Percentiles rank a stretch among this genome's conserved stretches.
These are phyloP conservation scores for Torymus tubicola DNA, from an alignment of 2,888 invertebrate species.

Conservation along the genomic window DNA sequence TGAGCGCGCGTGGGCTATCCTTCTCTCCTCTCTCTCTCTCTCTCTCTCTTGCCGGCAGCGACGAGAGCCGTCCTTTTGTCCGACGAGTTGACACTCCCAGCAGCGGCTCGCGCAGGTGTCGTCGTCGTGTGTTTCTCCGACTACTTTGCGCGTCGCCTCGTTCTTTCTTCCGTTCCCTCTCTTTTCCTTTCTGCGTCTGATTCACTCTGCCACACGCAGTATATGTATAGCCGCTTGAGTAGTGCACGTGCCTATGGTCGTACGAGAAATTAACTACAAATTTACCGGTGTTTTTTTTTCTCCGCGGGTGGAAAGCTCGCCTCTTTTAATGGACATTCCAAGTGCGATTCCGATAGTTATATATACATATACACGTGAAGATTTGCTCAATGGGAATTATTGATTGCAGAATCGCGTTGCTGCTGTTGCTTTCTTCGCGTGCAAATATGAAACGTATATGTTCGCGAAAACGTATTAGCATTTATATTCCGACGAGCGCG, in stretches of 20 bases:
- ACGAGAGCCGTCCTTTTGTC: constrained; percentile 45
- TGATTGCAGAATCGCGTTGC: too few relatives aligned
- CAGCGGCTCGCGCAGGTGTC: constrained; percentile 34
- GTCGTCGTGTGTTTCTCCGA: constrained; percentile 27
- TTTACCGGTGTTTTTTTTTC: background rate
- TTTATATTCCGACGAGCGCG: too few relatives aligned
- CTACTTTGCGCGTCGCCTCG: constrained; percentile 30
- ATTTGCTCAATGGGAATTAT: too few relatives aligned
- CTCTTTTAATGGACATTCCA: constrained; percentile 23
- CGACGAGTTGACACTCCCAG: constrained; percentile 44
- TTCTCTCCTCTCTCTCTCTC: background rate
- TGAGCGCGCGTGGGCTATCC: constrained; percentile 20
- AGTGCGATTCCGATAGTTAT: constrained; percentile 2
- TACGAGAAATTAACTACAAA: constrained; percentile 10
- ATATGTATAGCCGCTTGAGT: background rate
- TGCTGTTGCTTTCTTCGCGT: too few relatives aligned
- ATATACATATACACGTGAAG: background rate
- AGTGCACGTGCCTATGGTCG: too few relatives aligned
- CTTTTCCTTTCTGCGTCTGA: too few relatives aligned
- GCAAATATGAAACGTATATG: too few relatives aligned
- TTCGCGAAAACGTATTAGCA: too few relatives aligned
- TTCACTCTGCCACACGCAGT: background rate
- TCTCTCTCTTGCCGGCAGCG: background rate
- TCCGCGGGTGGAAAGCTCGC: constrained; percentile 6
- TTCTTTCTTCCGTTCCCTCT: background rate